A percentile compares a stretch with the other conserved stretches of the same genome.
phyloP scores from a whole-genome alignment of 2,888 invertebrate species.

The Nomada lathburiana region DNA sequence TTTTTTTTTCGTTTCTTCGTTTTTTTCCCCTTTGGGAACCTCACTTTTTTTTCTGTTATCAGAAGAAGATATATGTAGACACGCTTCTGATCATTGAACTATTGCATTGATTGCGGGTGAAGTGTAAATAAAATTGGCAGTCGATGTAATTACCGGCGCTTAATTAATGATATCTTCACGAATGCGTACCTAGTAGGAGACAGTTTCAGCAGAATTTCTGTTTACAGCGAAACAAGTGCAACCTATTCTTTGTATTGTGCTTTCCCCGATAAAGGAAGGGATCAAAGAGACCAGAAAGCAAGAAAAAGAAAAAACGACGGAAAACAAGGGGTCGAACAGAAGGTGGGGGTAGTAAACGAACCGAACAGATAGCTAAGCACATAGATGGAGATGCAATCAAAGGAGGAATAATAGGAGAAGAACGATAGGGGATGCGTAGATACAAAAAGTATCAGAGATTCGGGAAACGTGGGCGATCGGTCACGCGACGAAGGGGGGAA shows the following conservation, averaged over 20 bases:
- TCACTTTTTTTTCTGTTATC: constrained; percentile 1
- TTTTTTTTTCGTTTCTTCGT: background rate
- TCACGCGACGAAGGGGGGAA: constrained; percentile 45
- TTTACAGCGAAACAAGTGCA: too few relatives aligned
- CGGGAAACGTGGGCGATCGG: constrained; percentile 1
- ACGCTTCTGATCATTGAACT: constrained; percentile 24
- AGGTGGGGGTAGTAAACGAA: background rate
- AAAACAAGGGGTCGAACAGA: background rate
- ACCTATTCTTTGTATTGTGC: too few relatives aligned
- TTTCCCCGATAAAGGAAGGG: background rate
- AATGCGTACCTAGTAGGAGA: too few relatives aligned
- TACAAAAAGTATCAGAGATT: background rate
- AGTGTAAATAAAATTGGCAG: background rate
- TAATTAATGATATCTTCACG: too few relatives aligned
- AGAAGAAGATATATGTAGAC: background rate
- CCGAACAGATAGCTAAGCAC: constrained; percentile 24
- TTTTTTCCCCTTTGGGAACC: background rate
- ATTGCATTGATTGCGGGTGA: constrained; percentile 1
- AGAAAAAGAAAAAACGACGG: too few relatives aligned
- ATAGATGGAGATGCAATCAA: constrained; percentile 48
- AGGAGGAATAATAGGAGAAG: constrained; percentile 35
- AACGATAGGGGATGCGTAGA: background rate
- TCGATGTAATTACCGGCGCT: too few relatives aligned
- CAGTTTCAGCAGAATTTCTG: background rate
- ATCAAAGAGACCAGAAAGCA: background rate